A percentile compares a stretch with the other conserved stretches of the same genome.
These are phyloP conservation scores for Callimorpha dominula DNA, from an alignment of 2,888 invertebrate genomes.

Conservation along the genomic window DNA sequence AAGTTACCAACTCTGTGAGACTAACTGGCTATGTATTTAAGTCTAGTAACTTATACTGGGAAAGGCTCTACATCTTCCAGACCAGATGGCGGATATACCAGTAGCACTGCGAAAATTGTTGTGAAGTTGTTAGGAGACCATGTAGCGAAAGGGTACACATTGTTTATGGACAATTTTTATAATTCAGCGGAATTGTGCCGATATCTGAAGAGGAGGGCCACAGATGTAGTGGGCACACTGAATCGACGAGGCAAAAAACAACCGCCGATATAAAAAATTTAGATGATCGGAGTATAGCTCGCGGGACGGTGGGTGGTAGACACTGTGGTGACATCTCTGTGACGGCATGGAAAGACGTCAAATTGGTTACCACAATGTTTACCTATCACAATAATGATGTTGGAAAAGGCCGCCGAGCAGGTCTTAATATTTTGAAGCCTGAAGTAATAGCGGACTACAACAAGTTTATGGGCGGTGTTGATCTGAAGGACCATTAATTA, in stretches of 20 bases:
- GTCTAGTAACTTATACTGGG: too few relatives aligned
- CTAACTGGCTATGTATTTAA: too few relatives aligned
- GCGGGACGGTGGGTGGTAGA: neutral
- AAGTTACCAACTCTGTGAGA: too few relatives aligned
- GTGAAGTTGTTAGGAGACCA: too few relatives aligned
- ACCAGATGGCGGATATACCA: slow-evolving; percentile 30
- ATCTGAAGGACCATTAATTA: too few relatives aligned
- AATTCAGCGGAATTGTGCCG: slow-evolving; percentile 24
- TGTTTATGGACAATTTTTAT: too few relatives aligned
- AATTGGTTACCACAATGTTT: slow-evolving; percentile 17
- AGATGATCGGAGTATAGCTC: neutral
- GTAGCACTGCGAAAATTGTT: slow-evolving; percentile 35
- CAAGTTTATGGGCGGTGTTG: neutral
- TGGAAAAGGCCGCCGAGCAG: neutral
- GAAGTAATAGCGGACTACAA: neutral
- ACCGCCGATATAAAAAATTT: slow-evolving; percentile 13
- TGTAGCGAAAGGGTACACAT: too few relatives aligned
- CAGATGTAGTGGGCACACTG: slow-evolving; percentile 9
- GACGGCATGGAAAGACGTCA: slow-evolving; percentile 21
- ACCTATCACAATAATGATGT: slow-evolving; percentile 24
- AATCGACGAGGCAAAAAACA: slow-evolving; percentile 10
- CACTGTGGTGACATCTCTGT: slow-evolving; percentile 25
- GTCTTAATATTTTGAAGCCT: neutral
- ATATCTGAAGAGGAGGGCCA: slow-evolving; percentile 18
- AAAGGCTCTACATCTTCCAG: slow-evolving; percentile 1